Evolutionary conservation across 2,113 vertebrate genomes (phyloP), one percentile per base, ranked within the genome.

Genomic region (Jaculus jaculus): DNA sequence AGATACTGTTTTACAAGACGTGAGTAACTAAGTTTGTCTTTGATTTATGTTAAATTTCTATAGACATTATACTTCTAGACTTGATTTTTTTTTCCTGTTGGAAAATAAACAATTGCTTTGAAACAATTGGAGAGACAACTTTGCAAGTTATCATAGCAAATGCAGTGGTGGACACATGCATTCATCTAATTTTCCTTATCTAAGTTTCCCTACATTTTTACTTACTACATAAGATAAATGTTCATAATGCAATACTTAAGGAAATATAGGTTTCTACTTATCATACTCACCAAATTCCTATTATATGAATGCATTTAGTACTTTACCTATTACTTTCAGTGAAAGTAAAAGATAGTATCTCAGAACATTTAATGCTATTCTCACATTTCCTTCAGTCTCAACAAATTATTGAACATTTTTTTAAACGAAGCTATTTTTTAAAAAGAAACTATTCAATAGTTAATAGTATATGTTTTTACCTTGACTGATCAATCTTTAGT

Each of bases 291-390:
- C 86, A 18, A 92, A 21, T 74, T 39, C 89, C 51, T 63, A 65
- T 81, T 42, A 65, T 65, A 0, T 81, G 23, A 5, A 91, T 82
- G 18, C 1, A 92, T 58, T 77, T 96, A 79, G 77, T 86, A 10
- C 4, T 58, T 94, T 32, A 63, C 23, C 69, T 88, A 71, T 95
- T 95, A 92, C 88, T 93, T 93, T 92, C 21, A 80, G 2, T 42
- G 42, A 84, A 91, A 90, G 71, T 69, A 87, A 95, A n/a, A 79
- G 23, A 66, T 26, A 80, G 16, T 21, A 83, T 72, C 11, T 91
- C 5, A 94, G 65, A 89, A 90, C 4, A 75, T 61, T 93, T 77
- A 74, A 60, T 74, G 34, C 21, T 84, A 78, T 30, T 58, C 20
- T 89, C 47, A 5, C 17, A 80, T 94, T 94, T 81, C 39, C 51